phyloP scores from a whole-genome alignment of 2,797 vertebrate genomes.

The Acomys russatus region DNA sequence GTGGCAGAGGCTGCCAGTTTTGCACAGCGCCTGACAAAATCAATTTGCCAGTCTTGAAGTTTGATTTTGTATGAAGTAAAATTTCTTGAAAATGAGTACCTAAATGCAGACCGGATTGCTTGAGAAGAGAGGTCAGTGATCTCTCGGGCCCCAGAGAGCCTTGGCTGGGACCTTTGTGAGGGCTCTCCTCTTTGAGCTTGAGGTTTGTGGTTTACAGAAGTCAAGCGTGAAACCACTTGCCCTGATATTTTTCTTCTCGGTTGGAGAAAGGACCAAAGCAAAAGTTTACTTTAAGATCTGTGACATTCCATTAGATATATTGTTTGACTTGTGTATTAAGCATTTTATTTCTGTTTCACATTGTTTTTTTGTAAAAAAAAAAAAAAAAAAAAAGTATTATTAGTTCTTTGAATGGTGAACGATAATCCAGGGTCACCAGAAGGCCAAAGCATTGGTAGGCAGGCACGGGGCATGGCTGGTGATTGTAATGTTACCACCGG shows the following conservation, averaged over 20 bases:
- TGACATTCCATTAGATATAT: not conserved
- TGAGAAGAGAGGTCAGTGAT: not conserved
- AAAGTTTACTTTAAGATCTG: slow-evolving; percentile 28
- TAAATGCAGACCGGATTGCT: not conserved
- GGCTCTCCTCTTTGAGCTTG: slow-evolving; percentile 29
- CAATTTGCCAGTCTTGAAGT: not conserved
- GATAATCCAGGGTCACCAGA: not conserved
- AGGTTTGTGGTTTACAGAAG: slow-evolving; percentile 39
- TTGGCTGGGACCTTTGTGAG: not conserved
- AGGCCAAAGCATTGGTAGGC: not conserved
- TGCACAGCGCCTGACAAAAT: not conserved
- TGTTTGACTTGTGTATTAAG: slow-evolving; percentile 24
- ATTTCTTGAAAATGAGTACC: slow-evolving; percentile 35
- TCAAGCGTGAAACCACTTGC: not conserved
- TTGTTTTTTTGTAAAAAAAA: slow-evolving; percentile 43
- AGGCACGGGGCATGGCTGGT: not conserved
- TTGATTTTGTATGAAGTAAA: not conserved
- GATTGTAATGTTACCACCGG: not conserved
- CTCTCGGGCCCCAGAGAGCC: not conserved
- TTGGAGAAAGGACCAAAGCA: slow-evolving; percentile 50
- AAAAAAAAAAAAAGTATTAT: not conserved
- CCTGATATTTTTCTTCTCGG: not conserved
- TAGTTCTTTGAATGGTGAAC: slow-evolving; percentile 10
- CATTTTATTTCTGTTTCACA: slow-evolving; percentile 34
- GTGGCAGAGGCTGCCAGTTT: not conserved